Conservation (phyloP, 2,113 vertebrate genomes). For the Alethe castanea region DNA sequence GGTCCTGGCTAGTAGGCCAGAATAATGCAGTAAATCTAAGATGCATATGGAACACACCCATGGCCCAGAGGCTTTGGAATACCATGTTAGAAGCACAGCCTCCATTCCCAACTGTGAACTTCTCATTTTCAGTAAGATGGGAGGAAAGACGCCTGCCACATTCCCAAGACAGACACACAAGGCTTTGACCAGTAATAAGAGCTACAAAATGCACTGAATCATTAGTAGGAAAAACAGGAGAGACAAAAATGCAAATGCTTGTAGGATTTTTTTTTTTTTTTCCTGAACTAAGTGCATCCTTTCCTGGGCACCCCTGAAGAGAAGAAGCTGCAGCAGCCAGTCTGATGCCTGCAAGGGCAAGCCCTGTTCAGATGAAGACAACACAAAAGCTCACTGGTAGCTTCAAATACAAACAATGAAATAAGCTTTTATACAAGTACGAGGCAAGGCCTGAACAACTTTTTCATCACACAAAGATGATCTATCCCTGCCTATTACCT, state of each 20-base stretch:
- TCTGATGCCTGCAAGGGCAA: not conserved
- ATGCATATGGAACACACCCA: no score
- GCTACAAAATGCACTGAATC: not conserved
- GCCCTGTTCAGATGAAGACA: not conserved
- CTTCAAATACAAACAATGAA: fast-evolving
- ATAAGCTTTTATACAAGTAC: not conserved
- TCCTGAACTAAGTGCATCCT: not conserved
- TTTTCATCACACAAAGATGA: not conserved
- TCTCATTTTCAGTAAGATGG: not conserved
- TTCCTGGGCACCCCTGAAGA: not conserved
- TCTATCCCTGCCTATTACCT: not conserved
- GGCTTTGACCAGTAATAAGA: not conserved
- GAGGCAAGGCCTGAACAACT: not conserved
- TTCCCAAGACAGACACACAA: not conserved
- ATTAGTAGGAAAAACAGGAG: not conserved
- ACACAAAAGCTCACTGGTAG: not conserved
- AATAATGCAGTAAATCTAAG: no score
- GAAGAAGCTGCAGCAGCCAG: not conserved
- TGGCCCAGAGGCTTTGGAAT: not conserved
- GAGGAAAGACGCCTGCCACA: not conserved
- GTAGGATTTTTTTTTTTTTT: not conserved
- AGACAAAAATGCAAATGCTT: not conserved
- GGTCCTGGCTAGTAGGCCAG: no score
- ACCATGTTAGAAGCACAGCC: not conserved
- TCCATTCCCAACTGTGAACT: not conserved